Percentiles rank a stretch among this genome's conserved stretches.
phyloP scores from a whole-genome alignment of 2,113 vertebrate species.

The Mirounga angustirostris region DNA sequence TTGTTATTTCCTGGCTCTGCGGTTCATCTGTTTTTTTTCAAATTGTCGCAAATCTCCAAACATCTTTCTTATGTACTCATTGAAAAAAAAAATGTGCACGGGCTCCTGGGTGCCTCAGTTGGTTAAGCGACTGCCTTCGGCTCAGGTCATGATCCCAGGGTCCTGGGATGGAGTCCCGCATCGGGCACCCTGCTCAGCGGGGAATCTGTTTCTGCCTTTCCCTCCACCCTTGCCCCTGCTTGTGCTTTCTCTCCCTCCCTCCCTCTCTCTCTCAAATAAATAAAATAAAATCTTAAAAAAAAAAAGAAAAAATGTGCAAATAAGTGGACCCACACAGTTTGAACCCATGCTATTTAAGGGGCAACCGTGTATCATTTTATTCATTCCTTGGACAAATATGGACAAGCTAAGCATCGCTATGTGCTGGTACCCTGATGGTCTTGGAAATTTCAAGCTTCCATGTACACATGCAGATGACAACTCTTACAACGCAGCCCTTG shows the following conservation, averaged over 20 bases:
- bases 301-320: not conserved
- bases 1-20: not conserved
- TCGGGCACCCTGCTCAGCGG: no score
- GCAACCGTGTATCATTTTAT: not conserved
- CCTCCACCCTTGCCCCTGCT: no score
- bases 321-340: rapidly evolving
- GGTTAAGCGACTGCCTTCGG: no score
- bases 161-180: no score
- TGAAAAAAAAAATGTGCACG: no score
- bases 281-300: no score
- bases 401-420: rapidly evolving
- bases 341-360: not conserved
- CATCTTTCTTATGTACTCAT: not conserved
- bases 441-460: not conserved
- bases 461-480: rapidly evolving
- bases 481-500: rapidly evolving
- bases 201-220: no score
- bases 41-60: not conserved
- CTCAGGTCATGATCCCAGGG: no score
- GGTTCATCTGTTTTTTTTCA: not conserved
- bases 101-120: no score
- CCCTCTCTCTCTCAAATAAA: no score
- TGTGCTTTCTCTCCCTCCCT: no score
- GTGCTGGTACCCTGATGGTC: rapidly evolving
- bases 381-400: rapidly evolving